phyloP scores from a whole-genome alignment of 2,113 vertebrate species.

The Callopanchax toddi region DNA sequence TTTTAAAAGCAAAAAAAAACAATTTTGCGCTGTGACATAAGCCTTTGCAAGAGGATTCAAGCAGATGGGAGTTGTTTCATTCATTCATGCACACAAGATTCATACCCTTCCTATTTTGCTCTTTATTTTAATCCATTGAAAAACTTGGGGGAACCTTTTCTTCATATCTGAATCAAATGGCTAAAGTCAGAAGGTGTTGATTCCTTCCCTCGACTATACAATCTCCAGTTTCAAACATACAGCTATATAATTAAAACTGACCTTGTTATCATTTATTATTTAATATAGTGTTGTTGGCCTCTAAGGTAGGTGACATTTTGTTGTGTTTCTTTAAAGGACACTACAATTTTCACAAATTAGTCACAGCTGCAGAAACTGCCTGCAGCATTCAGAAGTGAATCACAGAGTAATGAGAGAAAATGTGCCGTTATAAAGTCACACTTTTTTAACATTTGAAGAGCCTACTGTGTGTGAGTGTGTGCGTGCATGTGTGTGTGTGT shows the following conservation, averaged over 20 bases:
- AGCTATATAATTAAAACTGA: neutral
- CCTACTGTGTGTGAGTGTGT: neutral
- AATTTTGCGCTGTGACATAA: no score
- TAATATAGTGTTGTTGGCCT: neutral
- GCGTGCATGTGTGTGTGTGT: no score
- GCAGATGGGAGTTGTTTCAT: no score
- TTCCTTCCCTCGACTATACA: neutral
- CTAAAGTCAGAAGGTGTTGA: neutral
- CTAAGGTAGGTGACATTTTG: neutral
- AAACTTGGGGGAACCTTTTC: neutral
- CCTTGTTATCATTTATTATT: neutral
- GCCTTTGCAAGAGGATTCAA: no score
- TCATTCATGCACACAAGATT: no score
- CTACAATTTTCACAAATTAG: neutral
- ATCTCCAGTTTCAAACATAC: neutral
- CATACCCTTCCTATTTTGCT: no score
- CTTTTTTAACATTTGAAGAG: no score
- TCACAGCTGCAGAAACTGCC: neutral
- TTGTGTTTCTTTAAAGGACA: neutral
- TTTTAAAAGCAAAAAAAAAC: no score
- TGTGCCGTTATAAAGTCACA: neutral
- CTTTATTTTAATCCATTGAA: no score
- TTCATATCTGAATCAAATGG: neutral
- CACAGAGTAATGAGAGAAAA: neutral
- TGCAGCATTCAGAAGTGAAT: neutral